phyloP scores from a whole-genome alignment of 1,140 invertebrate genomes.

The Trinorchestia longiramus region DNA sequence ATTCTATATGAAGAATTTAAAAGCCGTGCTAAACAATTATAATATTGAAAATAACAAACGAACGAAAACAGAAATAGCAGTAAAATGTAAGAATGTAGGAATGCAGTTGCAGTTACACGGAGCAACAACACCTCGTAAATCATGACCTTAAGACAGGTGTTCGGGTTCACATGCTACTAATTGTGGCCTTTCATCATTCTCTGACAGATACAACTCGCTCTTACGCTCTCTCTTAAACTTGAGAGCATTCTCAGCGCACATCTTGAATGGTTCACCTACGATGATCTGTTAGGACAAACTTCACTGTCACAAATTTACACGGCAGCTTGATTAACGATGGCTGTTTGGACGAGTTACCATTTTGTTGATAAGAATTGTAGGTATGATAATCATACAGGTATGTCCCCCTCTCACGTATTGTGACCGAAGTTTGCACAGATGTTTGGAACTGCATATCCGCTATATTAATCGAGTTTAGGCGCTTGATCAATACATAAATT shows the following conservation, averaged over 20 bases:
- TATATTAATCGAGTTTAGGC: too few species aligned
- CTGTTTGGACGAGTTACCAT: not conserved
- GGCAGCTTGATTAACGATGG: not conserved
- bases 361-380: not conserved
- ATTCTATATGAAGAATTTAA: not conserved
- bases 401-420: too few species aligned
- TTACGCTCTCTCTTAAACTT: not conserved
- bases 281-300: not conserved
- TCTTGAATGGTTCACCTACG: not conserved
- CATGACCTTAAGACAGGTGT: constrained; percentile 22
- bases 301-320: not conserved
- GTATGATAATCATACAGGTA: too few species aligned
- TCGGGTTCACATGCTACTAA: constrained; percentile 31
- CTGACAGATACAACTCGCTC: constrained; percentile 26
- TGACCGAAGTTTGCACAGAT: too few species aligned
- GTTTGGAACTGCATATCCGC: too few species aligned
- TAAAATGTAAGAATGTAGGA: not conserved
- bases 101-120: not conserved
- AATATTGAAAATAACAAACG: too few species aligned
- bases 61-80: not conserved
- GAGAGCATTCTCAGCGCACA: not conserved
- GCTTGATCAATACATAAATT: too few species aligned
- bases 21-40: not conserved
- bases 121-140: constrained; percentile 24
- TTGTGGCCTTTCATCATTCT: constrained; percentile 27